phyloP scores from a whole-genome alignment of 2,113 vertebrate species.

The Lynx canadensis region DNA sequence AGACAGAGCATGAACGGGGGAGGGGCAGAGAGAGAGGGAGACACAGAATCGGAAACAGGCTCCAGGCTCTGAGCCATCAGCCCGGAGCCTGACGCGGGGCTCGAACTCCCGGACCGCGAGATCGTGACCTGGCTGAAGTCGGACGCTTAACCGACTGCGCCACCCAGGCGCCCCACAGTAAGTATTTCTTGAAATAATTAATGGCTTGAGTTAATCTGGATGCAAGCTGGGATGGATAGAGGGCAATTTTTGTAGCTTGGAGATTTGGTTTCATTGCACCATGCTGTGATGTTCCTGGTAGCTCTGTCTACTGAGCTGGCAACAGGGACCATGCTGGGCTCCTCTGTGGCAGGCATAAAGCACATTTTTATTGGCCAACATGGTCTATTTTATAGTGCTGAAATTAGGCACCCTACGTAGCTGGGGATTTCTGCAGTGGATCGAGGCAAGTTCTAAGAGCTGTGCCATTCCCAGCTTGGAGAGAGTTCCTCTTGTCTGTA shows the following conservation, averaged over 20 bases:
- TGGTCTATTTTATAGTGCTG: neutral
- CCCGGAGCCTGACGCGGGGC: no score
- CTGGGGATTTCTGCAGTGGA: neutral
- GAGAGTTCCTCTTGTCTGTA: neutral
- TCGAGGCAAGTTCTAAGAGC: neutral
- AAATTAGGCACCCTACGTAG: neutral
- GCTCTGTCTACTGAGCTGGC: neutral
- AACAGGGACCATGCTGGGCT: neutral
- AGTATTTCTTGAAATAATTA: slow-evolving; percentile 9
- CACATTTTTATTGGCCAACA: neutral
- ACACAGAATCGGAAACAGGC: no score
- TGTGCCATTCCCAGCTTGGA: neutral
- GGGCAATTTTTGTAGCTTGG: neutral
- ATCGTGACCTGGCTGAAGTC: no score
- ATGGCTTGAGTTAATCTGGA: neutral
- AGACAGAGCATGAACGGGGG: no score
- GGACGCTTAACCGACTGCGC: no score
- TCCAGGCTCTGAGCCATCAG: no score
- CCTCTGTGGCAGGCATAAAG: neutral
- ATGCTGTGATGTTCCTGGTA: neutral
- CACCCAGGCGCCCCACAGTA: no score
- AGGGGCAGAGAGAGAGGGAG: no score
- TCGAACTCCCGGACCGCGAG: no score
- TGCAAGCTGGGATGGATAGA: neutral
- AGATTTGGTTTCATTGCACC: neutral